Base-by-base conservation (phyloP, 2,888 invertebrate genomes). In the Coremacera marginata region DNA sequence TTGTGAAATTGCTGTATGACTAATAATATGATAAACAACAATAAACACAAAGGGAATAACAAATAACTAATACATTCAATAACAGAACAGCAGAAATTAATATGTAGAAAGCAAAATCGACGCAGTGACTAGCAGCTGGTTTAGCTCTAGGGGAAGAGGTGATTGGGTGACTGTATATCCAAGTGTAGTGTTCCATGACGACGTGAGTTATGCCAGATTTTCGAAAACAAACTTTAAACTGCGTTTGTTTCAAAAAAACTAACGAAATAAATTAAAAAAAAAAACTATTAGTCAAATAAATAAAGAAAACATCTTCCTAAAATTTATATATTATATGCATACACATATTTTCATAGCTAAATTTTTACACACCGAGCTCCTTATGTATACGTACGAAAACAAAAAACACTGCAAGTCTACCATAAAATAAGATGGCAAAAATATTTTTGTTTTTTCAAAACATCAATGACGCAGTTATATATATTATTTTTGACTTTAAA, bases 1-100 rank as follows among this genome's bases (percentile, higher is more conserved):
- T 55, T 55, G 55, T 55, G 55, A 55, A 55, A 55, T 55, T 19
- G 55, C 55, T 55, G 55, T 19, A 55, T 55, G 55, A 55, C 55
- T 55, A 55, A 55, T 19, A 55, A 19, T 8, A 22, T 9, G 55
- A 55, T 55, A 55, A 55, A 52, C 52, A 52, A 16, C 52, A 52
- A 5, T 19, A 52, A 52, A 55, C 55, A 55, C 19, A 55, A 22
- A 55, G 19, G 19, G 19, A 55, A 55, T 19, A 19, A 55, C 55
- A 55, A 55, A 44, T 37, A 37, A 37, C 37, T 37, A 37, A 52
- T n/a, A 55, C 55, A 55, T 8, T 19, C 55, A 55, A 55, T 19
- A 19, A 22, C n/a, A 19, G 7, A 37, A 37, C 1, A 37, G n/a
- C 37, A 44, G 11, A 1, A 19, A 55, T 55, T 55, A 19, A 55